These are phyloP conservation scores for Megaceryle alcyon DNA, from an alignment of 2,797 vertebrate species.

Conservation along the genomic window DNA sequence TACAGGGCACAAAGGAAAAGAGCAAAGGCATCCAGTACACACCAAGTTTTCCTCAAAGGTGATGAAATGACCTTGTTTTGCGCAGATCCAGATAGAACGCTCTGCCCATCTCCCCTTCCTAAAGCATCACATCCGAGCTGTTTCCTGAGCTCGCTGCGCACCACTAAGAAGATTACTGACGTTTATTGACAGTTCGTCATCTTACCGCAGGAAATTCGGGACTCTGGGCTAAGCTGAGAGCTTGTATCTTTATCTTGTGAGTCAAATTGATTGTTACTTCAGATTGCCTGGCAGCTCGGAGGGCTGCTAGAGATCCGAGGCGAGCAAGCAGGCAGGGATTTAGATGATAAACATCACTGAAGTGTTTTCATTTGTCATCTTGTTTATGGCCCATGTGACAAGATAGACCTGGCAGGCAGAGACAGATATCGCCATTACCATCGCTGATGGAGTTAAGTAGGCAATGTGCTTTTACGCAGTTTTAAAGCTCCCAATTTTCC, in stretches of 20 bases:
- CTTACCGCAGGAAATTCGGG: neutral
- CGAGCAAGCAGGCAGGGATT: slow-evolving; percentile 33
- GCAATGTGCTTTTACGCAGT: neutral
- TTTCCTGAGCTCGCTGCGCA: neutral
- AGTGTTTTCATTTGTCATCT: slow-evolving; percentile 46
- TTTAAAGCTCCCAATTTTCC: neutral
- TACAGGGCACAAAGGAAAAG: neutral
- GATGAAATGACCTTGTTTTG: neutral
- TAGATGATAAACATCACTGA: slow-evolving; percentile 40
- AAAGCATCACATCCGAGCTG: accelerated
- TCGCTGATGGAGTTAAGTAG: neutral
- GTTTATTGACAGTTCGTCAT: neutral
- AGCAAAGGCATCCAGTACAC: neutral
- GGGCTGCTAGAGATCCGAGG: neutral
- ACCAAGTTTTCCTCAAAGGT: accelerated
- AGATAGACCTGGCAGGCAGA: slow-evolving; percentile 15
- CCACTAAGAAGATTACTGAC: neutral
- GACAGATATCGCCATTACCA: neutral
- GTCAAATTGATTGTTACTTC: neutral
- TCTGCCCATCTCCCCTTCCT: neutral
- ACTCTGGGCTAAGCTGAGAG: neutral
- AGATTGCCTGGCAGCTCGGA: neutral
- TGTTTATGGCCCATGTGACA: slow-evolving; percentile 27
- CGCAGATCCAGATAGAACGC: neutral
- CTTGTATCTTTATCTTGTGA: neutral